phyloP scores from a whole-genome alignment of 2,888 invertebrate genomes.

The Eledone cirrhosa region DNA sequence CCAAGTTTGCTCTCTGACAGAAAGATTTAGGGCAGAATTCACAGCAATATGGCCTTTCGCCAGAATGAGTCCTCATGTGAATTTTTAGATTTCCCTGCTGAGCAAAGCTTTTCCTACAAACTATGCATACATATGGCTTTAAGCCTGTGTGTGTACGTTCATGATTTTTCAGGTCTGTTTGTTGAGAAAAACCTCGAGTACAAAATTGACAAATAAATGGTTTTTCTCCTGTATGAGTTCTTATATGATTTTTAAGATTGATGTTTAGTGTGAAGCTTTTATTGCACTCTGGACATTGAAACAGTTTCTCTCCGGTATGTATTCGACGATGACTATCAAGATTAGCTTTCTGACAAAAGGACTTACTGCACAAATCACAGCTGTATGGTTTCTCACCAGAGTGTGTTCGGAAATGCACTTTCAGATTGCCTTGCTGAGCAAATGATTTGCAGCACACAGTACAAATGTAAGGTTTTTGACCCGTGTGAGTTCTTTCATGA shows the following conservation, averaged over 20 bases:
- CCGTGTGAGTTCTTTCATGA: conserved; percentile 3
- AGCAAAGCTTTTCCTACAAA: conserved; percentile 9
- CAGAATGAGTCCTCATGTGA: conserved; percentile 15
- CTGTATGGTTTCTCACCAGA: conserved; percentile 16
- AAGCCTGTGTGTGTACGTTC: conserved; percentile 1
- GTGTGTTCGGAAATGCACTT: background rate
- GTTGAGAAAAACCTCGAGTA: background rate
- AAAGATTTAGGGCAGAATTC: conserved; percentile 97
- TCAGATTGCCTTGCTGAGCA: conserved; percentile 15
- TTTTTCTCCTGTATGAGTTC: background rate
- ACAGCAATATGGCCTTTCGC: conserved; percentile 94
- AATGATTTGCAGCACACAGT: background rate
- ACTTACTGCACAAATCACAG: conserved; percentile 1
- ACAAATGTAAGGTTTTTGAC: conserved; percentile 7
- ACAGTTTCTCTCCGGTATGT: background rate
- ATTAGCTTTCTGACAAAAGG: conserved; percentile 14
- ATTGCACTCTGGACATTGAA: conserved; percentile 4
- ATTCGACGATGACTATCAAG: background rate
- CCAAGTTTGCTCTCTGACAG: conserved; percentile 96
- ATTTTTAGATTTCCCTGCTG: conserved; percentile 22
- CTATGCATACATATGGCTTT: background rate
- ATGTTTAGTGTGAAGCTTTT: background rate
- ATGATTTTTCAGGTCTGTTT: conserved; percentile 1
- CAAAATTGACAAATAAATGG: background rate
- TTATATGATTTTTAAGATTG: background rate